A percentile compares a stretch with the other conserved stretches of the same genome.
phyloP scores from a whole-genome alignment of 2,797 vertebrate genomes.

The Chiroxiphia lanceolata region DNA sequence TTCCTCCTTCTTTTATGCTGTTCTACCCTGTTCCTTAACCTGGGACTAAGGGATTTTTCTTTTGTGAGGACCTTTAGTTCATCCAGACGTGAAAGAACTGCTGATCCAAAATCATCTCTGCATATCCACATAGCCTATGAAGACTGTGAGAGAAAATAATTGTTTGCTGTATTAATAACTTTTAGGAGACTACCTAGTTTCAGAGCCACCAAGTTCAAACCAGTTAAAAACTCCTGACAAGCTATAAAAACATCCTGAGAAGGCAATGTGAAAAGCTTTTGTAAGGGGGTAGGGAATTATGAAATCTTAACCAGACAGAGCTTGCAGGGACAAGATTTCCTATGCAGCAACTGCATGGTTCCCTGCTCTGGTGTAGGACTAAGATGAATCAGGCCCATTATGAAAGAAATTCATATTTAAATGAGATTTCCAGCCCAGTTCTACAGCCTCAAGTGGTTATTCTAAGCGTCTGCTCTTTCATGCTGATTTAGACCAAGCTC shows the following conservation, averaged over 20 bases:
- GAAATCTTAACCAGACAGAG: not conserved
- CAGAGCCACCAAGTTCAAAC: not conserved
- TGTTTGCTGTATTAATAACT: not conserved
- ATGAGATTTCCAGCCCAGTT: constrained; percentile 44
- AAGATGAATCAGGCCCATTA: constrained; percentile 33
- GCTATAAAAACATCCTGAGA: not conserved
- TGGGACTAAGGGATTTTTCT: not conserved
- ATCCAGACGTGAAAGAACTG: not conserved
- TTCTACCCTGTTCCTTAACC: not conserved
- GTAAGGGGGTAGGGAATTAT: not conserved
- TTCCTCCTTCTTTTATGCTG: not conserved
- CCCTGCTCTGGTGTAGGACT: not conserved
- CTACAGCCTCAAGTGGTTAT: constrained; percentile 42
- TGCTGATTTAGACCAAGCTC: constrained; percentile 48
- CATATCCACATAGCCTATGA: not conserved
- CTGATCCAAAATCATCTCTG: not conserved
- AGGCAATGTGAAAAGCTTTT: not conserved
- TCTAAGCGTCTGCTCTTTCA: constrained; percentile 56
- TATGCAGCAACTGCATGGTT: not conserved
- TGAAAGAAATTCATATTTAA: constrained; percentile 55
- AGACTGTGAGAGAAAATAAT: not conserved
- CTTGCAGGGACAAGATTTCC: not conserved
- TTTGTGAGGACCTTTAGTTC: not conserved
- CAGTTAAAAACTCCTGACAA: not conserved
- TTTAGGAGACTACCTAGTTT: not conserved